Conservation (phyloP, 2,888 invertebrate species). For the Ctena decussata region DNA sequence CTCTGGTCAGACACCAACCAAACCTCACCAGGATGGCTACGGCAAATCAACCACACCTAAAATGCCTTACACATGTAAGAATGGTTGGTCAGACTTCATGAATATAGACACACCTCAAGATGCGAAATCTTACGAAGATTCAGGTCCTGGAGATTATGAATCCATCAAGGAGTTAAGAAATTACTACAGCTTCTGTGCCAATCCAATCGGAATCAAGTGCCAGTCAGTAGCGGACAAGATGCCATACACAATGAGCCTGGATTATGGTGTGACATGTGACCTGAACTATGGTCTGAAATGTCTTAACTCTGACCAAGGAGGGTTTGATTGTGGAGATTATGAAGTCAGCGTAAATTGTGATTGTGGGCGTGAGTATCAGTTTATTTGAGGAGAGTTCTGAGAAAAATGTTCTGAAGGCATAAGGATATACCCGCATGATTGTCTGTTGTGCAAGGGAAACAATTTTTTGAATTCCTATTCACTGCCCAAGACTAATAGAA, state of each 20-base stretch:
- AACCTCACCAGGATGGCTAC: slow-evolving; percentile 9
- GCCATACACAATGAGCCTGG: slow-evolving; percentile 71
- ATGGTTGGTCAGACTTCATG: slow-evolving; percentile 77
- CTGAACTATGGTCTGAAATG: slow-evolving; percentile 92
- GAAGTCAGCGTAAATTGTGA: slow-evolving; percentile 85
- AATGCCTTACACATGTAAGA: slow-evolving; percentile 68
- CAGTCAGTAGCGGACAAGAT: slow-evolving; percentile 64
- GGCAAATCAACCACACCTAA: slow-evolving; percentile 25
- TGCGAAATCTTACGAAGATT: slow-evolving; percentile 52
- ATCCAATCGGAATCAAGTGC: slow-evolving; percentile 80
- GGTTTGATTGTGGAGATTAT: slow-evolving; percentile 79
- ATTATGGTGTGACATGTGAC: slow-evolving; percentile 73
- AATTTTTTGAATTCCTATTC: no score
- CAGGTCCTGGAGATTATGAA: slow-evolving; percentile 74
- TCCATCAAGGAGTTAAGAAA: slow-evolving; percentile 67
- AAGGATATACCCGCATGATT: no score
- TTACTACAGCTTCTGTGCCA: slow-evolving; percentile 77
- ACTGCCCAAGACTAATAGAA: no score
- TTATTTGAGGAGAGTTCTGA: no score
- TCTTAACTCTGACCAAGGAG: slow-evolving; percentile 82
- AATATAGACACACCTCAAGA: slow-evolving; percentile 70
- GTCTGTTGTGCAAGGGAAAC: no score
- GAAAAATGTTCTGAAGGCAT: no score
- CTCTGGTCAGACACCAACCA: slow-evolving; percentile 44
- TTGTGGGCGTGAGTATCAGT: slow-evolving; percentile 87